phyloP scores from a whole-genome alignment of 1,140 invertebrate genomes.

The Achatina immaculata region DNA sequence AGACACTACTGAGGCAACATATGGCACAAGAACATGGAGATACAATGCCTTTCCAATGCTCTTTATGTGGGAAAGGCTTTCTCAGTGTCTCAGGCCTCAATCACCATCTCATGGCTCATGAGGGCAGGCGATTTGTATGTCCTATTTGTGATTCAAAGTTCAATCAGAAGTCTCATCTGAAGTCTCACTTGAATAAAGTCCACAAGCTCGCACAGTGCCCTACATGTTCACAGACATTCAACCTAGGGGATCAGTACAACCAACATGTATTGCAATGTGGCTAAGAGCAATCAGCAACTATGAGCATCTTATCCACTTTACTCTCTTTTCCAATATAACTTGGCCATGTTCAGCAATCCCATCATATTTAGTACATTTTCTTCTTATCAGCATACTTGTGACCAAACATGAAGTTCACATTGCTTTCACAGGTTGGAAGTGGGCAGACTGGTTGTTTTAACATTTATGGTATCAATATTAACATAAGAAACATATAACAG shows the following conservation, averaged over 20 bases:
- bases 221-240: not conserved
- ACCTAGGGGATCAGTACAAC: constrained; percentile 19
- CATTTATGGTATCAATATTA: too few relatives aligned
- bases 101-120: constrained; percentile 28
- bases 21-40: not conserved
- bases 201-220: constrained; percentile 31
- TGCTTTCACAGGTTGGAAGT: too few relatives aligned
- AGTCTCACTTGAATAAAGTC: constrained; percentile 20
- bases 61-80: constrained; percentile 30
- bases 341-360: too few relatives aligned
- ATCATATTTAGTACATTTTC: too few relatives aligned
- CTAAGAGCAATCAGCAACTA: not conserved
- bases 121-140: constrained; percentile 21
- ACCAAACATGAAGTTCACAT: too few relatives aligned
- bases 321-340: too few relatives aligned
- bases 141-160: constrained; percentile 37
- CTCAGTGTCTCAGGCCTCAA: constrained; percentile 8
- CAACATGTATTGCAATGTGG: constrained; percentile 24
- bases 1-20: not conserved
- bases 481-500: too few relatives aligned
- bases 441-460: too few relatives aligned
- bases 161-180: constrained; percentile 27
- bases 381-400: too few relatives aligned
- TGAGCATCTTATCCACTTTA: too few relatives aligned
- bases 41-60: constrained; percentile 22